Evolutionary conservation across 23 tunicate species (phyloP).

Genomic region (Aplidium turbinatum): DNA sequence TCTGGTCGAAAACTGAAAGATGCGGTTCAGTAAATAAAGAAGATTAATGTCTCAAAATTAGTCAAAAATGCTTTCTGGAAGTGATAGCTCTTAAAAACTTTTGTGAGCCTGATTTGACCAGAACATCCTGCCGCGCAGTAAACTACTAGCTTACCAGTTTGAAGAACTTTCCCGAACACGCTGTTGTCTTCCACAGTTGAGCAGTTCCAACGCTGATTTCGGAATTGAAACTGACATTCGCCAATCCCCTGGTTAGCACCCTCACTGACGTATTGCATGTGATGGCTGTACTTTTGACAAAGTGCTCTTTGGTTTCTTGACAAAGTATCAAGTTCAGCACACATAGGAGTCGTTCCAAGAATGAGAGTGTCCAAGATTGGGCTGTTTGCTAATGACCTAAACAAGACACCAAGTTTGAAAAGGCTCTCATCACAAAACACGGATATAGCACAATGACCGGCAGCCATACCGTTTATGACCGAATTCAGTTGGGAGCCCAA

Average conservation of each 20-base stretch:
- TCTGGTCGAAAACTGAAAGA: no score
- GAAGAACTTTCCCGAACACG: slow-evolving; percentile 81
- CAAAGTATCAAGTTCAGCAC: slow-evolving; percentile 36
- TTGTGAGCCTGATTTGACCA: no score
- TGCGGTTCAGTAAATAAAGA: no score
- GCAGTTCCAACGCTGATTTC: slow-evolving; percentile 76
- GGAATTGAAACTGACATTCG: slow-evolving; percentile 76
- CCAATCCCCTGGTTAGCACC: slow-evolving; percentile 76
- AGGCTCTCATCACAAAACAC: no score
- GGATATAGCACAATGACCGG: no score
- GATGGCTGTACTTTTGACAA: slow-evolving; percentile 55
- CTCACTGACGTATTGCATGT: slow-evolving; percentile 66
- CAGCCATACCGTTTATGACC: no score
- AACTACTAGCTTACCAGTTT: slow-evolving; percentile 62
- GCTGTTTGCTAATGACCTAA: slow-evolving; percentile 55
- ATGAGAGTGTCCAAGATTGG: slow-evolving; percentile 36
- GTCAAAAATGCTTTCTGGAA: no score
- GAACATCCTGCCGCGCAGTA: no score
- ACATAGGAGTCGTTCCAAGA: slow-evolving; percentile 39
- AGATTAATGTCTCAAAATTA: no score
- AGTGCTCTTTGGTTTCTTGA: slow-evolving; percentile 70
- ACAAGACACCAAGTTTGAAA: no score
- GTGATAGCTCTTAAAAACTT: no score
- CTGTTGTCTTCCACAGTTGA: slow-evolving; percentile 64
- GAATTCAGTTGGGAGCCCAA: no score